Evolutionary conservation across 2,888 invertebrate species (phyloP).

Genomic region (Psococerastis gibbosa): DNA sequence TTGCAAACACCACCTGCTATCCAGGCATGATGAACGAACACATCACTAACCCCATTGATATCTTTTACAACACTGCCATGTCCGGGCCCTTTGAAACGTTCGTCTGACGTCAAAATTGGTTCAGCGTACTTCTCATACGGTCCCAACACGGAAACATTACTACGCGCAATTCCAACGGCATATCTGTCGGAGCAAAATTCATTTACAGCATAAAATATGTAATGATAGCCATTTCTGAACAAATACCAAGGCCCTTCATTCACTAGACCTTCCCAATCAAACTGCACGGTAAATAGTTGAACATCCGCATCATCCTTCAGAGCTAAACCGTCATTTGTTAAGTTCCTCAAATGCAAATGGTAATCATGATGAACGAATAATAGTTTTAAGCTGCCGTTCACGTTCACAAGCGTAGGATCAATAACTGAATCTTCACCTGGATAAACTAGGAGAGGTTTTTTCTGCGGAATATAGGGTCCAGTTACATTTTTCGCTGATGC

Average conservation of each 20-base stretch:
- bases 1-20: not conserved
- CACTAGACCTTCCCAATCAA: not conserved
- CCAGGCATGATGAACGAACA: not conserved
- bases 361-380: not conserved
- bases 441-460: not conserved
- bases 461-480: not conserved
- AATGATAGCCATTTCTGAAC: not conserved
- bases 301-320: not conserved
- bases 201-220: not conserved
- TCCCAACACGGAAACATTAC: not conserved
- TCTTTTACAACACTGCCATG: not conserved
- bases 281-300: not conserved
- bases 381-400: not conserved
- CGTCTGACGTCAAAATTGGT: not conserved
- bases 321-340: not conserved
- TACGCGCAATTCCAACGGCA: not conserved
- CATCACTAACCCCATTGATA: not conserved
- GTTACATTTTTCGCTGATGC: not conserved
- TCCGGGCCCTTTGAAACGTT: not conserved
- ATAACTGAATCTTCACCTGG: not conserved
- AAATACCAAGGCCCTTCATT: not conserved
- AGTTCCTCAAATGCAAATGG: not conserved
- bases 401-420: not conserved
- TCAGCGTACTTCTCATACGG: not conserved
- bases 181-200: not conserved